Evolutionary conservation across 2,888 invertebrate species (phyloP).

Genomic region (Drosophila picticornis): DNA sequence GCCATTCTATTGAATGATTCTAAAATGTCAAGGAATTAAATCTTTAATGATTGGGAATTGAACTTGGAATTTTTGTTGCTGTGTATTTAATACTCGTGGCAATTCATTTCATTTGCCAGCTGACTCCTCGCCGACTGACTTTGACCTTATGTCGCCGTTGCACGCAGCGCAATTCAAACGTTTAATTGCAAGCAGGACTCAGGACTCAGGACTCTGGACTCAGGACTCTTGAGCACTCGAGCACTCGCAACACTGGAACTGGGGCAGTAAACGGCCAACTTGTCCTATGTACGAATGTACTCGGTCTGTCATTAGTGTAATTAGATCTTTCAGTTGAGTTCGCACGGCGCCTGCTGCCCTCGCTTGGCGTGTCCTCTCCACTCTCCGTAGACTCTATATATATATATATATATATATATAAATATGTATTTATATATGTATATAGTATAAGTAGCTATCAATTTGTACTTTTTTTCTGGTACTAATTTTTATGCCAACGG

Average conservation of each 20-base stretch:
- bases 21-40: not conserved
- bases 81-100: conserved; percentile 53
- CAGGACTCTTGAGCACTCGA: not conserved
- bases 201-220: not conserved
- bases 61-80: not conserved
- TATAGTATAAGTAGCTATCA: conserved; percentile 51
- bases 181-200: conserved; percentile 78
- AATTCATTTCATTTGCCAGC: conserved; percentile 83
- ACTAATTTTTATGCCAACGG: conserved; percentile 78
- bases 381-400: conserved; percentile 19
- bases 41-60: not conserved
- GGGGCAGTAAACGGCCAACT: conserved; percentile 10
- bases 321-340: conserved; percentile 75
- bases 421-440: conserved; percentile 12
- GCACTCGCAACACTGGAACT: not conserved
- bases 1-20: not conserved
- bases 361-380: conserved; percentile 68
- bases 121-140: conserved; percentile 70
- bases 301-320: conserved; percentile 80
- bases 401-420: conserved; percentile 8
- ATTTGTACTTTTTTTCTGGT: conserved; percentile 38
- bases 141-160: conserved; percentile 83
- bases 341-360: conserved; percentile 6
- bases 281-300: not conserved
- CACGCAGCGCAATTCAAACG: conserved; percentile 83